A percentile compares a stretch with the other conserved stretches of the same genome.
Evolutionary conservation across 2,888 invertebrate species (phyloP).

Genomic region (Rhogogaster chlorosoma): DNA sequence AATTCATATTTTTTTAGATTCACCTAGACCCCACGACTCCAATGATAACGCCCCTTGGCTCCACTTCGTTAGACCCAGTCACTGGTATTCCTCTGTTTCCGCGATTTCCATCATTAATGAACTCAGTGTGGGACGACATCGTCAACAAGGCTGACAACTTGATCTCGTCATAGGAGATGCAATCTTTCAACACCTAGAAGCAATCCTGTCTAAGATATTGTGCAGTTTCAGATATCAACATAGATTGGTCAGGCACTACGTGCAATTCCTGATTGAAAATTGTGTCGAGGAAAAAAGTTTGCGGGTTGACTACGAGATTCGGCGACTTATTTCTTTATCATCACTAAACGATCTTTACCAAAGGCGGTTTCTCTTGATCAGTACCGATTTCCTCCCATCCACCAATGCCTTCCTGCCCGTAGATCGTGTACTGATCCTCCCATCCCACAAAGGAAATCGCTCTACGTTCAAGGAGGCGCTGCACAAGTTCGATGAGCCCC

Average conservation of each 20-base stretch:
- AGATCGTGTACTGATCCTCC: slow-evolving; percentile 79
- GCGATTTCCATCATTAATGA: slow-evolving; percentile 82
- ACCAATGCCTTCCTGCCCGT: slow-evolving; percentile 77
- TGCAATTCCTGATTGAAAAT: neutral
- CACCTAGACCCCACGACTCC: slow-evolving; percentile 74
- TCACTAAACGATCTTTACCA: slow-evolving; percentile 66
- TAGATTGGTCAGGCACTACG: neutral
- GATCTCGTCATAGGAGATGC: slow-evolving; percentile 84
- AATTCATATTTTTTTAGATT: neutral
- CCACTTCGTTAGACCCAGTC: slow-evolving; percentile 76
- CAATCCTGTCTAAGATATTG: neutral
- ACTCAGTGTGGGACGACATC: slow-evolving; percentile 81
- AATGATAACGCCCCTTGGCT: slow-evolving; percentile 79
- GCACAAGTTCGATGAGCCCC: slow-evolving; percentile 80
- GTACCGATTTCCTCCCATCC: slow-evolving; percentile 84
- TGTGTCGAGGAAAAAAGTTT: neutral
- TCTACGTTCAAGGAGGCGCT: slow-evolving; percentile 81
- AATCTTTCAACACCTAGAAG: slow-evolving; percentile 78
- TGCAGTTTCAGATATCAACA: neutral
- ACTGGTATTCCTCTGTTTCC: slow-evolving; percentile 79
- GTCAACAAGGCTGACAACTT: slow-evolving; percentile 82
- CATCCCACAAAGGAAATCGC: slow-evolving; percentile 79
- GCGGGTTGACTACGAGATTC: neutral
- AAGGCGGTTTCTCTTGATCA: slow-evolving; percentile 79
- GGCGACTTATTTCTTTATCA: neutral